These are phyloP conservation scores for Micrasema longulum DNA, from an alignment of 1,140 invertebrate genomes.

Conservation along the genomic window DNA sequence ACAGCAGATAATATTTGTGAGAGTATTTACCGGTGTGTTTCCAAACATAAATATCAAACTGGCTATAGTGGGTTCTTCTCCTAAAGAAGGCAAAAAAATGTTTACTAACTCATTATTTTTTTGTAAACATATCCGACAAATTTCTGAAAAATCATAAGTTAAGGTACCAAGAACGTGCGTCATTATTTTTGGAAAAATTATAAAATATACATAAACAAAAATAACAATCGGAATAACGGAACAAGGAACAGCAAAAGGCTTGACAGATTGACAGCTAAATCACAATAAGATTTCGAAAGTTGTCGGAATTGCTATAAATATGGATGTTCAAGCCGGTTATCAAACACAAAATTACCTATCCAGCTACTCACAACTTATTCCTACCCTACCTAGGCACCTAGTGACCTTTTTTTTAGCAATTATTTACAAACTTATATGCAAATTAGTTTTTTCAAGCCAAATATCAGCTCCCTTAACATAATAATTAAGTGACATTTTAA, in stretches of 20 bases:
- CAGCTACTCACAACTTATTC: no score
- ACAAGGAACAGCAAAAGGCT: conserved; percentile 1
- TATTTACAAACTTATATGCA: no score
- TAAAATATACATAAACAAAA: conserved; percentile 15
- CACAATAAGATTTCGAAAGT: no score
- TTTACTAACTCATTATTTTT: conserved; percentile 37
- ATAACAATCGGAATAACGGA: conserved; percentile 31
- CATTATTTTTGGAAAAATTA: conserved; percentile 35
- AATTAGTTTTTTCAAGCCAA: no score
- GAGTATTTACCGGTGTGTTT: conserved; percentile 43
- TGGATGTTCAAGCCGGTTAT: no score
- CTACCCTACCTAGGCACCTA: no score
- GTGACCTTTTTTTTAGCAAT: no score
- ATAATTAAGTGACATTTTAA: no score
- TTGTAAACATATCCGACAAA: conserved; percentile 48
- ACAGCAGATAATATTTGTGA: neutral
- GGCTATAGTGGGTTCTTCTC: conserved; percentile 29
- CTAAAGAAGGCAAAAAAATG: conserved; percentile 35
- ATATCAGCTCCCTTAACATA: no score
- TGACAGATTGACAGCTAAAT: conserved; percentile 28
- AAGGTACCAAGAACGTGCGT: conserved; percentile 31
- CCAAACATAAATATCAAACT: conserved; percentile 42
- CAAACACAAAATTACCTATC: no score
- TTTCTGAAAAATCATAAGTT: conserved; percentile 34
- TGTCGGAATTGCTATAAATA: no score